These are phyloP conservation scores for Halocaridina rubra DNA, from an alignment of 2,888 invertebrate genomes.

Conservation along the genomic window DNA sequence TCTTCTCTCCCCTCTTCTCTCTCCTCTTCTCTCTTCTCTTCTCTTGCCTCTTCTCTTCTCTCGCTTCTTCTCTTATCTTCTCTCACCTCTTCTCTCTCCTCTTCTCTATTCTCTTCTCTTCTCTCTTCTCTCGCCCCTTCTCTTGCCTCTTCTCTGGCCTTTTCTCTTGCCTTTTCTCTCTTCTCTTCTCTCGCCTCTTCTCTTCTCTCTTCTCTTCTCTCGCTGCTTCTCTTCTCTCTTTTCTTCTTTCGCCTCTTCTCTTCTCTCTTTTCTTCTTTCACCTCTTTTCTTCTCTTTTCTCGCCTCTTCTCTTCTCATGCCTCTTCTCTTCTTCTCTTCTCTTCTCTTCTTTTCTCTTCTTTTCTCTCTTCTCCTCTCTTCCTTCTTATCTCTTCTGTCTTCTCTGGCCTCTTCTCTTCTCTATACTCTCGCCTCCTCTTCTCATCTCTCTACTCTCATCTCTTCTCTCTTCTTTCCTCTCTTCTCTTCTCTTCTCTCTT, in stretches of 20 bases:
- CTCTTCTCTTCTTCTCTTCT: too few species aligned
- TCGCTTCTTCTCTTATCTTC: background rate
- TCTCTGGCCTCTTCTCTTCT: background rate
- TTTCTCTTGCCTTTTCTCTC: too few species aligned
- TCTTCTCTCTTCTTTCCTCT: background rate
- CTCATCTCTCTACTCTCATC: background rate
- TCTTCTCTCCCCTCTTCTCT: constrained; percentile 8
- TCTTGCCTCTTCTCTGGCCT: too few species aligned
- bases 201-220: background rate
- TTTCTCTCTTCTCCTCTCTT: background rate
- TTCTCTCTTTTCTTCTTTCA: background rate
- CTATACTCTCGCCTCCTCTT: background rate
- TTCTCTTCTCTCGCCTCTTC: background rate
- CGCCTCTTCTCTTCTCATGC: background rate
- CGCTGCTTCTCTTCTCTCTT: too few species aligned
- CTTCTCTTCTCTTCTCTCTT: background rate
- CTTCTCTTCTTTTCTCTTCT: too few species aligned
- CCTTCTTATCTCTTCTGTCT: background rate
- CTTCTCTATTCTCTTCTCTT: too few species aligned
- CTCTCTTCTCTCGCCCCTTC: too few species aligned
- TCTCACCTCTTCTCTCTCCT: too few species aligned
- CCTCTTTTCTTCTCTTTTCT: background rate
- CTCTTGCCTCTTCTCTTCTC: background rate
- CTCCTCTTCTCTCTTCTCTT: background rate
- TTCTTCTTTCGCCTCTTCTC: background rate